Conservation (phyloP, 2,113 vertebrate species). For the Equus quagga region DNA sequence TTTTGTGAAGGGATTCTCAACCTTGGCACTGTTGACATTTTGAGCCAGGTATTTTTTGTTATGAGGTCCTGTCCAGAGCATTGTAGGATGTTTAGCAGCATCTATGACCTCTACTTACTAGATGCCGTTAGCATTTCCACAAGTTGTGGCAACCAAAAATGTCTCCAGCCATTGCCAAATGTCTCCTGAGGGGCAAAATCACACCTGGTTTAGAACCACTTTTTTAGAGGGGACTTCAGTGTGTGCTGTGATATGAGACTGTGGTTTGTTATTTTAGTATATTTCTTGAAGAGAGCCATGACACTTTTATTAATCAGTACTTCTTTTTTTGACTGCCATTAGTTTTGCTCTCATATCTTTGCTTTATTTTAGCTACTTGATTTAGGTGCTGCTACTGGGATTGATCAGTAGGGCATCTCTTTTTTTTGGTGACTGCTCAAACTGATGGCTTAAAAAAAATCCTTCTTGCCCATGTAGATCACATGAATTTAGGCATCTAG, state of each 20-base stretch:
- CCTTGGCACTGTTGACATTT: neutral
- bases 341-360: conserved; percentile 34
- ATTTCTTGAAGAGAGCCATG: conserved; percentile 9
- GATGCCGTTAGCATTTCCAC: neutral
- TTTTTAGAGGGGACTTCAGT: conserved; percentile 18
- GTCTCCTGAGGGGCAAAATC: neutral
- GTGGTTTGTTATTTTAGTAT: conserved; percentile 1
- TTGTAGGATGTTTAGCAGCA: neutral
- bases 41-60: conserved; percentile 1
- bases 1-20: conserved; percentile 27
- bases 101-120: neutral
- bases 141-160: neutral
- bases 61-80: neutral
- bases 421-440: neutral
- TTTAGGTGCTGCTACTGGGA: conserved; percentile 14
- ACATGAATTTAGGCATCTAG: neutral
- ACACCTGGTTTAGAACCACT: neutral
- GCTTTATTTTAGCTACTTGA: neutral
- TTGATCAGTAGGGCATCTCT: neutral
- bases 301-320: neutral
- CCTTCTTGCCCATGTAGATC: neutral
- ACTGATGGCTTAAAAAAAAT: neutral
- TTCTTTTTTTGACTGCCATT: neutral
- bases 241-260: neutral
- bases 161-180: neutral